Evolutionary conservation across 2,113 vertebrate species (phyloP).

Genomic region (Nannospalax galili): DNA sequence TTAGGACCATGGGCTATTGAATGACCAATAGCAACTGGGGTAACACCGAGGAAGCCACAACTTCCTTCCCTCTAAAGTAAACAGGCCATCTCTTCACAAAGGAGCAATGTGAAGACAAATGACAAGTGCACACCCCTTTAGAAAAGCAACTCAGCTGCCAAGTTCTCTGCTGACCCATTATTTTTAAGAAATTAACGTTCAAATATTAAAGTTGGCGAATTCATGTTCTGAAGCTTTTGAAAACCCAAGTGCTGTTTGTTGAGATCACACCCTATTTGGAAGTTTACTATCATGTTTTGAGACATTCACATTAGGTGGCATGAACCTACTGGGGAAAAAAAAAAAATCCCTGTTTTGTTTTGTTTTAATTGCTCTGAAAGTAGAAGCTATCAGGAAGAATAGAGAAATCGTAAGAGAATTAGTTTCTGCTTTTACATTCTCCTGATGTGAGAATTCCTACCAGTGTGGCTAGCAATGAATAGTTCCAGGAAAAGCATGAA

Average conservation of each 20-base stretch:
- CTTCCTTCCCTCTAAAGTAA: conserved; percentile 54
- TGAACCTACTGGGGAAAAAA: conserved; percentile 6
- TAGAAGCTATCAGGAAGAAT: background rate
- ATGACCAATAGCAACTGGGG: background rate
- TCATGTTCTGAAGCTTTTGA: conserved; percentile 32
- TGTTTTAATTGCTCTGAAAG: conserved; percentile 16
- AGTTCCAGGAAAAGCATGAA: background rate
- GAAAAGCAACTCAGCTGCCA: conserved; percentile 14
- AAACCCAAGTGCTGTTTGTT: conserved; percentile 43
- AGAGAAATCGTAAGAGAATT: background rate
- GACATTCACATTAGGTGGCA: conserved; percentile 25
- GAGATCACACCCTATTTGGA: conserved; percentile 37
- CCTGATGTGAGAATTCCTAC: background rate
- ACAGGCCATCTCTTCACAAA: background rate
- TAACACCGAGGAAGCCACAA: conserved; percentile 53
- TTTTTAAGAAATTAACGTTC: conserved; percentile 44
- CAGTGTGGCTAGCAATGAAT: background rate
- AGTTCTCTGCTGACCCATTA: background rate
- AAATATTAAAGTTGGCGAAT: background rate
- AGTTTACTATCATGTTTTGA: conserved; percentile 53
- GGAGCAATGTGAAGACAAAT: background rate
- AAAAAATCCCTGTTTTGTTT: conserved; percentile 37
- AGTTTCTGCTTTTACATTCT: conserved; percentile 34
- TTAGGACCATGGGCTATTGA: background rate
- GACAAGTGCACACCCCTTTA: background rate